These are phyloP conservation scores for Melinopterus prodromus DNA, from an alignment of 2,888 invertebrate genomes.

Conservation along the genomic window DNA sequence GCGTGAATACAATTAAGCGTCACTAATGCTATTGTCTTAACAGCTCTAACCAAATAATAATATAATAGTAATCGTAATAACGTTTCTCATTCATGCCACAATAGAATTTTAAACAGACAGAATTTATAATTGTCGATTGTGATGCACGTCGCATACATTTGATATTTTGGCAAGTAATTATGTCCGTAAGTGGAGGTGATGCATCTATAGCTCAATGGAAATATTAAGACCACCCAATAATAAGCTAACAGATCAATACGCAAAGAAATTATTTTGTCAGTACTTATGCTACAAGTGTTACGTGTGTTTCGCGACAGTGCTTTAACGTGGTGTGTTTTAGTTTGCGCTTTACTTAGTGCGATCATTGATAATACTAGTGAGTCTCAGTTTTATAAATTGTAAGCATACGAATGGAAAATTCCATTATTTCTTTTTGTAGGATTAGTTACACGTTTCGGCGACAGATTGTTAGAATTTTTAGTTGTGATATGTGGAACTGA, in stretches of 20 bases:
- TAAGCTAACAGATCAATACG: neutral
- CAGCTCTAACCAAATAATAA: neutral
- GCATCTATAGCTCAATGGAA: neutral
- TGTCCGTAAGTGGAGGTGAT: neutral
- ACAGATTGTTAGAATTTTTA: too few relatives aligned
- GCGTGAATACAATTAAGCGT: neutral
- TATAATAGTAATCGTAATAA: neutral
- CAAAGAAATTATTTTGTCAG: neutral
- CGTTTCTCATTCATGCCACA: neutral
- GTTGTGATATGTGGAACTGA: too few relatives aligned
- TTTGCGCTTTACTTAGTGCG: neutral
- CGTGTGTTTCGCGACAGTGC: neutral
- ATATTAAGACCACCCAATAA: neutral
- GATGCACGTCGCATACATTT: neutral
- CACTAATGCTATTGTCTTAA: neutral
- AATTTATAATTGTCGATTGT: neutral
- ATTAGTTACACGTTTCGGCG: too few relatives aligned
- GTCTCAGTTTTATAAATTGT: too few relatives aligned
- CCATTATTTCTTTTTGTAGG: too few relatives aligned
- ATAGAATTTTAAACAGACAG: neutral
- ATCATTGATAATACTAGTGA: too few relatives aligned
- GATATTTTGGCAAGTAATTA: neutral
- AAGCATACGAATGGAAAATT: too few relatives aligned
- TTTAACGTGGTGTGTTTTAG: neutral
- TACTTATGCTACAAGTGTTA: neutral